These are phyloP conservation scores for Melipona bicolor DNA, from an alignment of 2,888 invertebrate genomes.

Conservation along the genomic window DNA sequence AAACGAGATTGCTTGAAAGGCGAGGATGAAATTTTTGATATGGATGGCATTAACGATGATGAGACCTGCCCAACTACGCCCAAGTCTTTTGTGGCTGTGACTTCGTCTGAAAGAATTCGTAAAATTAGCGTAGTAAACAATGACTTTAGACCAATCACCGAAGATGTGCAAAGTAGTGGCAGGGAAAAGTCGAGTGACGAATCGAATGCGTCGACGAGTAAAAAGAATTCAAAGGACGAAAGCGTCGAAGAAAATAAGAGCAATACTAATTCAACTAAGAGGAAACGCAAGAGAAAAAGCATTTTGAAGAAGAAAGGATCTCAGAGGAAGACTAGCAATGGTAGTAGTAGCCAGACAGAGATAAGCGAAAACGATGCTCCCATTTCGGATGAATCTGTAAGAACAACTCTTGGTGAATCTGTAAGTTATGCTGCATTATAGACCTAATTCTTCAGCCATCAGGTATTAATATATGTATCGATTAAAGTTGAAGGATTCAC, in stretches of 20 bases:
- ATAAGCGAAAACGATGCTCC: slow-evolving; percentile 74
- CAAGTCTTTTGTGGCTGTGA: slow-evolving; percentile 85
- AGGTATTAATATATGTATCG: neutral
- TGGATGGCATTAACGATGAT: slow-evolving; percentile 87
- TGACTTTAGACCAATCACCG: slow-evolving; percentile 87
- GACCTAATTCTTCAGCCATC: neutral
- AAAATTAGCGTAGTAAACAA: slow-evolving; percentile 87
- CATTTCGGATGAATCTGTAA: slow-evolving; percentile 62
- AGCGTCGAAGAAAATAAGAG: slow-evolving; percentile 85
- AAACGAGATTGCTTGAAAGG: slow-evolving; percentile 70
- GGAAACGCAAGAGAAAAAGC: slow-evolving; percentile 92
- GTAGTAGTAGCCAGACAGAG: slow-evolving; percentile 80
- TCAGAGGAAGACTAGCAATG: slow-evolving; percentile 87
- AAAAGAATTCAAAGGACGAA: slow-evolving; percentile 79
- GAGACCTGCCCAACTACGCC: slow-evolving; percentile 70
- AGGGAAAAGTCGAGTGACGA: slow-evolving; percentile 80
- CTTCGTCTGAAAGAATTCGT: slow-evolving; percentile 86
- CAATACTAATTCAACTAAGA: slow-evolving; percentile 87
- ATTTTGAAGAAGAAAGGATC: slow-evolving; percentile 92
- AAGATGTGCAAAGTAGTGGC: slow-evolving; percentile 72
- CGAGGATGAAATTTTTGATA: slow-evolving; percentile 89
- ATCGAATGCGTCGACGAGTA: slow-evolving; percentile 71
- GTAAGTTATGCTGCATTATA: slow-evolving; percentile 65
- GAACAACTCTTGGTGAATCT: slow-evolving; percentile 66
- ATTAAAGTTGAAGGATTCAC: slow-evolving; percentile 72